Conservation (phyloP, 2,113 vertebrate genomes). For the Rhinolophus sinicus region DNA sequence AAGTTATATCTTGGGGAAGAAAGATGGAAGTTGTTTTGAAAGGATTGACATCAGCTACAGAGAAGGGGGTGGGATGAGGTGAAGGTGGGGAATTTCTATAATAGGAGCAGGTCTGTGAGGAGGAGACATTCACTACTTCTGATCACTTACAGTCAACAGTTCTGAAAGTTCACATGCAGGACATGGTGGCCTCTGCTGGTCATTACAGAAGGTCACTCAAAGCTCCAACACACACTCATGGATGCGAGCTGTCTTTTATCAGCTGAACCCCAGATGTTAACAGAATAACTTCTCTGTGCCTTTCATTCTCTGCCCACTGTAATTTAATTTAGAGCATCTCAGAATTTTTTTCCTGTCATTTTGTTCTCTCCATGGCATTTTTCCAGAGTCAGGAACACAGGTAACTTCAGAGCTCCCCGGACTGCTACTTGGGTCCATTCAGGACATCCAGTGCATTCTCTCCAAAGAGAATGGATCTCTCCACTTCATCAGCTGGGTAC, state of each 20-base stretch:
- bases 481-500: not conserved
- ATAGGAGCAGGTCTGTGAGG: not conserved
- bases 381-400: not conserved
- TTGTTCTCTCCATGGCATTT: not conserved
- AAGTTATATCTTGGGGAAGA: not conserved
- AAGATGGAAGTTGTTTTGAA: not conserved
- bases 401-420: not conserved
- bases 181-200: not conserved
- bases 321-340: not conserved
- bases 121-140: not conserved
- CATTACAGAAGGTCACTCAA: not conserved
- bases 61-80: not conserved
- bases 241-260: not conserved
- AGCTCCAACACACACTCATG: not conserved
- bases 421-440: not conserved
- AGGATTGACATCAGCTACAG: no score
- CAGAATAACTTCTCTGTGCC: not conserved
- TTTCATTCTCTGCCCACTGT: no score
- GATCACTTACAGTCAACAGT: not conserved
- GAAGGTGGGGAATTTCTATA: not conserved
- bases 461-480: not conserved
- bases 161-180: not conserved
- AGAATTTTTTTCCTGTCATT: not conserved
- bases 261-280: not conserved
- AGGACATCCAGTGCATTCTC: not conserved